Conservation (phyloP, 1,140 invertebrate genomes). For the Charaxes varanes region DNA sequence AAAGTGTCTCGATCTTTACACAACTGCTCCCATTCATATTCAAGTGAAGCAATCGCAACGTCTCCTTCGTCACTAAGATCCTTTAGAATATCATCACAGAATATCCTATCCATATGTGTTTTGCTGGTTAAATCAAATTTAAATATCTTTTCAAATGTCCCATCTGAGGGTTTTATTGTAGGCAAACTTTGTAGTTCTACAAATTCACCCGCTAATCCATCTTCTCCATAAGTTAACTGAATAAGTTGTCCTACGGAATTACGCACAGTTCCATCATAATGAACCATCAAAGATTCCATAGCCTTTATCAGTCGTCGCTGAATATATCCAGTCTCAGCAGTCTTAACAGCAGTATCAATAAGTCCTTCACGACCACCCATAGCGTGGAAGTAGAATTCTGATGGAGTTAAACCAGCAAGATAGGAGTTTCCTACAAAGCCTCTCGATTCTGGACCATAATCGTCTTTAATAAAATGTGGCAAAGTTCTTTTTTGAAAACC, state of each 20-base stretch:
- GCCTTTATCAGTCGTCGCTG: slow-evolving; percentile 99
- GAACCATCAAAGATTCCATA: slow-evolving; percentile 99
- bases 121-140: slow-evolving; percentile 98
- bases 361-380: slow-evolving; percentile 99
- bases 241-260: slow-evolving; percentile 97
- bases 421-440: slow-evolving; percentile 99
- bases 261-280: slow-evolving; percentile 96
- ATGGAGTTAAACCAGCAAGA: slow-evolving; percentile 97
- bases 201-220: slow-evolving; percentile 95
- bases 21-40: slow-evolving; percentile 97
- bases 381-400: slow-evolving; percentile 99
- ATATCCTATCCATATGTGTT: slow-evolving; percentile 90
- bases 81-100: slow-evolving; percentile 95
- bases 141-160: slow-evolving; percentile 96
- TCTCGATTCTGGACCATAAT: slow-evolving; percentile 99
- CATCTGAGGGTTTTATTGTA: slow-evolving; percentile 96
- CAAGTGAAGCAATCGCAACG: slow-evolving; percentile 92
- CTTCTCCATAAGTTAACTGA: slow-evolving; percentile 98
- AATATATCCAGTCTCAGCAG: slow-evolving; percentile 99
- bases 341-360: slow-evolving; percentile 99
- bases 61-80: slow-evolving; percentile 94
- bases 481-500: slow-evolving; percentile 98
- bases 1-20: slow-evolving; percentile 90
- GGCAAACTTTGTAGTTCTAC: slow-evolving; percentile 97
- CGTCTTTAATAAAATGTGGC: slow-evolving; percentile 99